Conservation (phyloP, 2,113 vertebrate genomes). For the Xenus cinereus region DNA sequence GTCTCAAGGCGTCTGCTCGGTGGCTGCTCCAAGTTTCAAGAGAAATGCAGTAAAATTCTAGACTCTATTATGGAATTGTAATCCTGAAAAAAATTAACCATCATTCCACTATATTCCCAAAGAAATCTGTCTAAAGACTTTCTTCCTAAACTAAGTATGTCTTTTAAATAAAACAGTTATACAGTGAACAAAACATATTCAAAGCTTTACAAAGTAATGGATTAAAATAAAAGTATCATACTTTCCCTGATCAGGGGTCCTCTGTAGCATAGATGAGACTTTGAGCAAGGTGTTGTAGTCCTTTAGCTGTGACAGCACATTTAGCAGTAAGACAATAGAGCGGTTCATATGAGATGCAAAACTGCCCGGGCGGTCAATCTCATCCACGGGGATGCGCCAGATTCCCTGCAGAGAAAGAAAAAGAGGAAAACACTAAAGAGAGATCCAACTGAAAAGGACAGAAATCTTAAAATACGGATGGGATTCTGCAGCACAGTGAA, state of each 20-base stretch:
- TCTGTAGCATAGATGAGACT: constrained; percentile 97
- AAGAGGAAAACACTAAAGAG: neutral
- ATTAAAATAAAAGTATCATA: constrained; percentile 68
- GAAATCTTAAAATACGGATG: neutral
- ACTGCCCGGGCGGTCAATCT: constrained; percentile 97
- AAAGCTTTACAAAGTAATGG: neutral
- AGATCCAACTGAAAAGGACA: neutral
- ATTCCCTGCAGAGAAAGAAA: constrained; percentile 82
- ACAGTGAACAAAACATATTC: neutral
- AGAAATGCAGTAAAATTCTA: neutral
- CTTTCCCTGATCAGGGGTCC: constrained; percentile 99
- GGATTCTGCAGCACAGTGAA: accelerated
- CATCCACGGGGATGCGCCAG: constrained; percentile 99
- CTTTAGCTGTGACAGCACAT: constrained; percentile 91
- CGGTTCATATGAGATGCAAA: constrained; percentile 99
- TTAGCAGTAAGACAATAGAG: constrained; percentile 92
- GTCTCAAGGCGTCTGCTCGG: neutral
- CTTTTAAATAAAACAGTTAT: neutral
- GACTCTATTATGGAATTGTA: accelerated
- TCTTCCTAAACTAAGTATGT: neutral
- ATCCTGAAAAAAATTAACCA: neutral
- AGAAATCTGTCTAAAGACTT: neutral
- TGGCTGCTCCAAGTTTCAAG: neutral
- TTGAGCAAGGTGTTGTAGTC: constrained; percentile 94
- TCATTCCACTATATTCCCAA: neutral